phyloP scores from a whole-genome alignment of 2,113 vertebrate genomes.

The Pavo muticus region DNA sequence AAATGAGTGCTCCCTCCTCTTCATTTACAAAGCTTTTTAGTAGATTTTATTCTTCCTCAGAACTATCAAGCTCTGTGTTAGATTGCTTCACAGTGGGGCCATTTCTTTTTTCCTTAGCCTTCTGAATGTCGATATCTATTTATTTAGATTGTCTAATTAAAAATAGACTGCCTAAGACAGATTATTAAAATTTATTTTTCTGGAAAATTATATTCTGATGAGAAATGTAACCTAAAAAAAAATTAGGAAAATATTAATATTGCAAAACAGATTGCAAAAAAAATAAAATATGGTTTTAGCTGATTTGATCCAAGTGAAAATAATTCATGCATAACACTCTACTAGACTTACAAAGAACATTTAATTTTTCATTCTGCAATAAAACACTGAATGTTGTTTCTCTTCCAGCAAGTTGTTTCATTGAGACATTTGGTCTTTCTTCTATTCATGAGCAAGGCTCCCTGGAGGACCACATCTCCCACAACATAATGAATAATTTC shows the following conservation, averaged over 20 bases:
- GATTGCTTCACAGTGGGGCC: background rate
- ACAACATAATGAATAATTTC: background rate
- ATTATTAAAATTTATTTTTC: background rate
- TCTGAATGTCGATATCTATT: background rate
- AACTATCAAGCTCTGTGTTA: background rate
- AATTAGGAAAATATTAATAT: background rate
- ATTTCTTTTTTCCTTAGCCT: background rate
- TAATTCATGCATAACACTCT: background rate
- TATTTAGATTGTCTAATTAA: background rate
- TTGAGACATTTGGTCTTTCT: background rate
- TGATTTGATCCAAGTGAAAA: background rate
- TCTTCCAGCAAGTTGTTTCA: background rate
- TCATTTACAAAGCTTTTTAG: background rate
- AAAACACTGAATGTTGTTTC: background rate
- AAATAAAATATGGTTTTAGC: background rate
- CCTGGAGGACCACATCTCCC: background rate
- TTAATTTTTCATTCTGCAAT: background rate
- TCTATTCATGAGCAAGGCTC: background rate
- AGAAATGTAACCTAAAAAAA: background rate
- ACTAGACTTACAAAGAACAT: background rate
- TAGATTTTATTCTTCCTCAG: background rate
- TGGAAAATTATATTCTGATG: background rate
- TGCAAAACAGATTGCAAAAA: background rate
- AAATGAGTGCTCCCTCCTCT: background rate
- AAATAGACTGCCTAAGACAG: background rate